Evolutionary conservation across 1,140 invertebrate genomes (phyloP), one percentile per base, ranked within the genome.

Genomic region (Helicoverpa armigera): DNA sequence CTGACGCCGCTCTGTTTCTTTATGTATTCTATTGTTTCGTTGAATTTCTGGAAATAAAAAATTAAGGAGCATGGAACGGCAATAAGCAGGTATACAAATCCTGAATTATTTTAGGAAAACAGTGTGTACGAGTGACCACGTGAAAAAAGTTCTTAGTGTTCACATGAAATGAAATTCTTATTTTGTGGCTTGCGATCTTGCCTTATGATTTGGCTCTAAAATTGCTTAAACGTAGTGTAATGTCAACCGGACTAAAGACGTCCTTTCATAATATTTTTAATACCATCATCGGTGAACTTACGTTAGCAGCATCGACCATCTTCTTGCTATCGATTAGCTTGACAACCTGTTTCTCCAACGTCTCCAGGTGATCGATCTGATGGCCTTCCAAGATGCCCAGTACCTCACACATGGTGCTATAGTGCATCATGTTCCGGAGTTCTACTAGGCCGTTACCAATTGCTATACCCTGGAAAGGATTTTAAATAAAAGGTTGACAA

Each of bases 11-110:
- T 85, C 5, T 81, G 51, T 5, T 81, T 82, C 23, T 86, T 87
- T 14, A 88, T 87, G 67, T 80, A 86, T 79, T 86, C 86, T 75
- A 88, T 82, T 0, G 86, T 83, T 82, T 85, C 83, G 69, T 87
- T 88, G 67, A 85, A 88, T 79, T 82, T 84, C 87, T 88, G 61
- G 29, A 81, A 83, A 2, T 4, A 2, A 13, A n/a, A n/a, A 51
- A 29, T 31, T 63, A 2, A 35, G 2, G 10, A 2, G 4, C 9
- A 43, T 43, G 5, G 7, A 43, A 35, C 7, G 3, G 35, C 35
- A 35, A 35, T 3, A 35, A 35, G 35, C 35, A 35, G 3, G 3
- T 7, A 35, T 35, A 7, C 35, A 35, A 35, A 35, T 7, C 3
- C 7, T 35, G 7, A 0, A 35, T 35, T 35, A 2, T 35, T 35